These are phyloP conservation scores for Ariolimax columbianus DNA, from an alignment of 2,888 invertebrate species.

Conservation along the genomic window DNA sequence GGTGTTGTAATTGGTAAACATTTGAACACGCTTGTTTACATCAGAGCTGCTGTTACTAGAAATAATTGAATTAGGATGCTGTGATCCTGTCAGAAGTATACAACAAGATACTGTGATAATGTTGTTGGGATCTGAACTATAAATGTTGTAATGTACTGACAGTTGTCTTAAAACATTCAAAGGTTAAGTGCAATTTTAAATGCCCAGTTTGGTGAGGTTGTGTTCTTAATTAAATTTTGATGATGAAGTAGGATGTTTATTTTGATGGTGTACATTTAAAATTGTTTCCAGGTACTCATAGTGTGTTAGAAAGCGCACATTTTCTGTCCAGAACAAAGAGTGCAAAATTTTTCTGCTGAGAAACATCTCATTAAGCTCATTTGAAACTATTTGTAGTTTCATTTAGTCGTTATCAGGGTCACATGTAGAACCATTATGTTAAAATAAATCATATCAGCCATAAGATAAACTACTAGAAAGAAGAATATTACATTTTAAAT, in stretches of 20 bases:
- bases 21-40: neutral
- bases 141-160: neutral
- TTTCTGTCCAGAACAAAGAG: neutral
- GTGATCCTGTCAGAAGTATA: neutral
- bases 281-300: neutral
- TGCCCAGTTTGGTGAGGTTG: neutral
- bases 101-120: constrained; percentile 16
- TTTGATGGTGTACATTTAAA: neutral
- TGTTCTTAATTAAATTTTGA: neutral
- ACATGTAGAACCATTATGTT: no score
- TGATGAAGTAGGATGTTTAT: neutral
- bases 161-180: neutral
- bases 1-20: neutral
- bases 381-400: no score
- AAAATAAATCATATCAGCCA: no score
- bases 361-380: no score
- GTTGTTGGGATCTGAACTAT: neutral
- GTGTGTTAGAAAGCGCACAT: neutral
- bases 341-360: no score
- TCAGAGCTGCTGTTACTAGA: neutral
- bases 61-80: neutral
- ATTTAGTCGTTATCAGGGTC: no score
- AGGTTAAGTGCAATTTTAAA: neutral
- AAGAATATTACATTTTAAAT: no score
- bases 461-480: no score